These are phyloP conservation scores for Apoderus coryli DNA, from an alignment of 2,888 invertebrate species.

Conservation along the genomic window DNA sequence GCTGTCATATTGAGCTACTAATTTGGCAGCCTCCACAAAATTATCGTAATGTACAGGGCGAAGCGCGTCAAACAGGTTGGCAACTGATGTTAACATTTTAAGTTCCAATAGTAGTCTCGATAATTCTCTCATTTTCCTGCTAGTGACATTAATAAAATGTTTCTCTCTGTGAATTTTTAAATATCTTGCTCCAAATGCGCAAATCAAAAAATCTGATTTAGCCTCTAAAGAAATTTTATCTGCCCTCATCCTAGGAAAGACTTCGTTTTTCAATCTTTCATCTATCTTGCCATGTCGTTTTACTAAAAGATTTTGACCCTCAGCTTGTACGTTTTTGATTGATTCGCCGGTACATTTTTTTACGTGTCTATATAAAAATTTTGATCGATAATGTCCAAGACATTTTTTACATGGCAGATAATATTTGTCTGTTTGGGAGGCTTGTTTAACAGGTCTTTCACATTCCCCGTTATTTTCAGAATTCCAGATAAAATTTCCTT, in stretches of 20 bases:
- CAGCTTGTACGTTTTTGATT: background rate
- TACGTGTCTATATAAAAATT: background rate
- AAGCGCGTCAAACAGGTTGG: too few relatives aligned
- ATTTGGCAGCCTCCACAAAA: slow-evolving; percentile 8
- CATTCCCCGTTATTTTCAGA: too few relatives aligned
- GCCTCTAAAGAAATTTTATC: slow-evolving; percentile 14
- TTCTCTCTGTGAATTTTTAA: slow-evolving; percentile 4
- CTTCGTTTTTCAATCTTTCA: slow-evolving; percentile 1
- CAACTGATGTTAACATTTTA: background rate
- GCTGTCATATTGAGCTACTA: slow-evolving; percentile 15
- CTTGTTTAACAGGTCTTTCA: background rate
- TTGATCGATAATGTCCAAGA: background rate
- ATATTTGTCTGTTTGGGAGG: background rate
- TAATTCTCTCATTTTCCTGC: slow-evolving; percentile 6
- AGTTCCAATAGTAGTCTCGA: slow-evolving; percentile 4
- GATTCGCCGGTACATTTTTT: background rate
- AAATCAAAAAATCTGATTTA: slow-evolving; percentile 13
- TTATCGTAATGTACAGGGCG: slow-evolving; percentile 6
- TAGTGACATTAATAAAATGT: slow-evolving; percentile 2
- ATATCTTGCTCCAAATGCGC: slow-evolving; percentile 12
- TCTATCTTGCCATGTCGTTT: background rate
- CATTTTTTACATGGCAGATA: slow-evolving; percentile 1
- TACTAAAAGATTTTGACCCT: background rate
- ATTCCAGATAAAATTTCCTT: too few relatives aligned
- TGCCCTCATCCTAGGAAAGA: slow-evolving; percentile 15